These are phyloP conservation scores for Gymnobelideus leadbeateri DNA, from an alignment of 2,113 vertebrate species.

Conservation along the genomic window DNA sequence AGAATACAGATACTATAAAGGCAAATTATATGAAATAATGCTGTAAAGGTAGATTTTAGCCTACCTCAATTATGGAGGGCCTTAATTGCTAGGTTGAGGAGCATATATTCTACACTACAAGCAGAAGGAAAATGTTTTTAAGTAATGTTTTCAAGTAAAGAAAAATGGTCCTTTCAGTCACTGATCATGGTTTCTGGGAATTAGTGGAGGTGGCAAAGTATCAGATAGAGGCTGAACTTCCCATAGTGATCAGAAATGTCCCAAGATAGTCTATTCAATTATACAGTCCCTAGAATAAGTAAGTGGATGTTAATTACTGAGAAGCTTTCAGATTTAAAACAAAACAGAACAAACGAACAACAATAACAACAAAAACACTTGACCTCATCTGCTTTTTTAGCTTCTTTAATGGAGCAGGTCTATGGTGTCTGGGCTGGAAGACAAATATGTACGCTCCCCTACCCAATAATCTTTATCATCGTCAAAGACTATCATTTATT, in stretches of 20 bases:
- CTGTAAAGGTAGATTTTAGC: background rate
- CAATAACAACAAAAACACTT: background rate
- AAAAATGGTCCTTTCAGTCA: background rate
- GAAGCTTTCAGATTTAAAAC: background rate
- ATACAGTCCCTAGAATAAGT: background rate
- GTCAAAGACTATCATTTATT: slow-evolving; percentile 66
- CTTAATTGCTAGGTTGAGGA: background rate
- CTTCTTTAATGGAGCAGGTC: background rate
- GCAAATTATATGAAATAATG: background rate
- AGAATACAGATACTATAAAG: background rate
- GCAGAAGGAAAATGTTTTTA: background rate
- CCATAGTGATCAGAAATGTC: background rate
- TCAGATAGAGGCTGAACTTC: background rate
- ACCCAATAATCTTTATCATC: slow-evolving; percentile 52
- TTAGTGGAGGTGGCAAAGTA: background rate
- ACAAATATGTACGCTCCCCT: slow-evolving; percentile 62
- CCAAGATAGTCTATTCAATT: background rate
- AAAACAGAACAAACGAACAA: background rate
- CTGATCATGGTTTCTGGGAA: background rate
- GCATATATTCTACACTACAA: background rate
- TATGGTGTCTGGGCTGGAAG: slow-evolving; percentile 1
- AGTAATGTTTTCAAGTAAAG: background rate
- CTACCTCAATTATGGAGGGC: background rate
- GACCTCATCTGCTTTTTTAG: slow-evolving; percentile 3
- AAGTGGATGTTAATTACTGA: background rate